These are phyloP conservation scores for Polypterus senegalus DNA, from an alignment of 2,113 vertebrate genomes.

Conservation along the genomic window DNA sequence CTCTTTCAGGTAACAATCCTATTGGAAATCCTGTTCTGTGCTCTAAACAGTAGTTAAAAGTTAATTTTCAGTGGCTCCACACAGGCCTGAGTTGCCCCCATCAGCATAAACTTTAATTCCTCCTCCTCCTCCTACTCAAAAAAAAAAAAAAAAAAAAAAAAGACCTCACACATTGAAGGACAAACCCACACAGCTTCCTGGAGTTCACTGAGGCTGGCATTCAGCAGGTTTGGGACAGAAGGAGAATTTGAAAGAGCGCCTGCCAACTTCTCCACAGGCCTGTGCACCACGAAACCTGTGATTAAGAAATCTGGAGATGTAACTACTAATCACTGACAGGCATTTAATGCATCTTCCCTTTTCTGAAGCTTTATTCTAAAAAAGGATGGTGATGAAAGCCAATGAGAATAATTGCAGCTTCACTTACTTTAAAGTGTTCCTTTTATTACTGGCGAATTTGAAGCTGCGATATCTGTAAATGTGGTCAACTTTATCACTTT, in stretches of 20 bases:
- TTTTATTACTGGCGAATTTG: too few species aligned
- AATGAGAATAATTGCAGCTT: not conserved
- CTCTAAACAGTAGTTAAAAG: too few species aligned
- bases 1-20: too few species aligned
- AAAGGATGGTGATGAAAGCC: not conserved
- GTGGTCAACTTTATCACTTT: too few species aligned
- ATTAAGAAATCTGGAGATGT: slow-evolving; percentile 10
- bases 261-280: not conserved
- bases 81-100: too few species aligned
- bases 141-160: not conserved
- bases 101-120: not conserved
- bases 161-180: slow-evolving; percentile 20
- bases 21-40: too few species aligned
- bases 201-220: slow-evolving; percentile 1
- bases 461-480: too few species aligned
- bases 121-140: not conserved
- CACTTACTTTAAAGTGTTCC: not conserved
- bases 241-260: not conserved
- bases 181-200: slow-evolving; percentile 11
- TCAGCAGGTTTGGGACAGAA: slow-evolving; percentile 3
- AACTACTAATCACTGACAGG: slow-evolving; percentile 8
- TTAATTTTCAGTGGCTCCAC: too few species aligned
- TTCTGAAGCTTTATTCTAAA: not conserved
- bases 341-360: slow-evolving; percentile 1
- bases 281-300: slow-evolving; percentile 4